A percentile compares a stretch with the other conserved stretches of the same genome.
Conservation (phyloP, 2,113 vertebrate species). For the Nematolebias whitei region DNA sequence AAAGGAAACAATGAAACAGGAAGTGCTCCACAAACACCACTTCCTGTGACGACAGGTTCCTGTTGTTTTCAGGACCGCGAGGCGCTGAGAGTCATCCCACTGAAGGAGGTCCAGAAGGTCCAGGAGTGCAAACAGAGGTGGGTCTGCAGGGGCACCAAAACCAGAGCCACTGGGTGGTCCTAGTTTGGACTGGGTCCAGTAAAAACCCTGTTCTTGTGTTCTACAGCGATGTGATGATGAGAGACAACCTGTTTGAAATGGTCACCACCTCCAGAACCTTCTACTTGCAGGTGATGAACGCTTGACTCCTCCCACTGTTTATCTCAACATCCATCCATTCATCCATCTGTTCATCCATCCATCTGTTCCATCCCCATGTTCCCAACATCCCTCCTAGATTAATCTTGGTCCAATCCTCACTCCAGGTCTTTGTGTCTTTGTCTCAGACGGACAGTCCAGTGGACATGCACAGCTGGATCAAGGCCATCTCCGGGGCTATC, state of each 20-base stretch:
- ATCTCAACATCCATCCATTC: too few relatives aligned
- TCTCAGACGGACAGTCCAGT: slow-evolving; percentile 93
- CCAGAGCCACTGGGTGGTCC: neutral
- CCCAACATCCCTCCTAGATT: too few relatives aligned
- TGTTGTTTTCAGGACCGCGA: slow-evolving; percentile 83
- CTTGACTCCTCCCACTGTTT: too few relatives aligned
- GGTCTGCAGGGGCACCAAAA: slow-evolving; percentile 36
- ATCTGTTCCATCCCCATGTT: too few relatives aligned
- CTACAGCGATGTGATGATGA: slow-evolving; percentile 93
- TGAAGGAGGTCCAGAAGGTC: slow-evolving; percentile 94
- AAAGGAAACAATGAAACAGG: neutral
- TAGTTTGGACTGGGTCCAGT: too few relatives aligned
- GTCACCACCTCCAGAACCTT: slow-evolving; percentile 95
- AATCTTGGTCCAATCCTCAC: too few relatives aligned
- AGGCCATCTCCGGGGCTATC: slow-evolving; percentile 93
- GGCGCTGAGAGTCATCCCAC: slow-evolving; percentile 87
- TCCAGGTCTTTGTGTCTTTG: neutral
- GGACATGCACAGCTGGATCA: slow-evolving; percentile 99
- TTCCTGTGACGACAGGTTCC: neutral
- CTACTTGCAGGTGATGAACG: slow-evolving; percentile 89
- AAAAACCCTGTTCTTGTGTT: neutral
- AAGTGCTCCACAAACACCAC: neutral
- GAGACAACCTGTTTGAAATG: slow-evolving; percentile 98
- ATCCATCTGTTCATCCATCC: too few relatives aligned
- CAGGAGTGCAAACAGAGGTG: slow-evolving; percentile 97